Conservation (phyloP, 2,888 invertebrate species). For the Cantharis lateralis region DNA sequence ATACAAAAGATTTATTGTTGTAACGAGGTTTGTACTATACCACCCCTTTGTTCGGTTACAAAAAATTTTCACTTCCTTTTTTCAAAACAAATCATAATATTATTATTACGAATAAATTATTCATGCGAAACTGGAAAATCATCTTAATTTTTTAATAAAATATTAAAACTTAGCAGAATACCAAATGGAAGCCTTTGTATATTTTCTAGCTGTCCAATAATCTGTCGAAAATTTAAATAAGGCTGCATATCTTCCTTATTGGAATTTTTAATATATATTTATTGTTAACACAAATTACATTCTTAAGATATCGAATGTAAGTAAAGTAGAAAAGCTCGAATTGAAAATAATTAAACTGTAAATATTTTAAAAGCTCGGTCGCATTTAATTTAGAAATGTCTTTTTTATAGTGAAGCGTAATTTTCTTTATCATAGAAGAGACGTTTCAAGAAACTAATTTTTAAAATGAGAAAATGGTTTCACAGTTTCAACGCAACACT, state of each 20-base stretch:
- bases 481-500: not conserved
- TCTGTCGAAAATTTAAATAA: constrained; percentile 34
- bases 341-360: not conserved
- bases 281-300: constrained; percentile 33
- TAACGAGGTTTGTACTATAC: not conserved
- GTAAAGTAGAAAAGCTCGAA: not conserved
- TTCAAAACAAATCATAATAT: not conserved
- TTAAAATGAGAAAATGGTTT: not conserved
- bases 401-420: not conserved
- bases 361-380: not conserved
- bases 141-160: not conserved
- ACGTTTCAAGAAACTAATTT: not conserved
- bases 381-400: not conserved
- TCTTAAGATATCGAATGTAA: constrained; percentile 31
- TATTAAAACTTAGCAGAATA: not conserved
- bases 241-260: constrained; percentile 33
- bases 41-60: not conserved
- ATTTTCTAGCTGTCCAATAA: constrained; percentile 25
- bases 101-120: not conserved
- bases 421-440: not conserved
- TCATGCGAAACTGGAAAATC: no score
- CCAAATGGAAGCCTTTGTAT: not conserved
- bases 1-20: not conserved
- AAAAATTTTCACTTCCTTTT: not conserved
- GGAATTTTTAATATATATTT: constrained; percentile 36